Percentiles rank a stretch among this genome's conserved stretches.
Conservation (phyloP, 2,797 vertebrate genomes). For the Tenualosa ilisha region DNA sequence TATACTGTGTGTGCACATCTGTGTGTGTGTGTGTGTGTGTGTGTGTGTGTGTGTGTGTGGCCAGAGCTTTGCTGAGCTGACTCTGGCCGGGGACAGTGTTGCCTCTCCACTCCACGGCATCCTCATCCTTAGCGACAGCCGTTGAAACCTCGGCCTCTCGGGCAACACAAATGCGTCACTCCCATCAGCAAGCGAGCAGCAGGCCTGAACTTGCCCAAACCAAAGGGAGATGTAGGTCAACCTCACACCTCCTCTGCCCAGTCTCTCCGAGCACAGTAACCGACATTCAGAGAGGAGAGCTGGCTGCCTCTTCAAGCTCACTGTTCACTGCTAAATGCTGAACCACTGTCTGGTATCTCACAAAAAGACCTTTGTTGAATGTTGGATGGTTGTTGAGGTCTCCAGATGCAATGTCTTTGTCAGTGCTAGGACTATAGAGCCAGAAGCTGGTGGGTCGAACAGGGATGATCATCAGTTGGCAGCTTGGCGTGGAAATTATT, state of each 20-base stretch:
- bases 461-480: background rate
- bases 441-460: background rate
- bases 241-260: slow-evolving; percentile 32
- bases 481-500: background rate
- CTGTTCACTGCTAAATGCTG: background rate
- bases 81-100: slow-evolving; percentile 20
- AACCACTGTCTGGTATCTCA: background rate
- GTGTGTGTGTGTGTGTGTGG: background rate
- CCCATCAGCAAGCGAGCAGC: slow-evolving; percentile 20
- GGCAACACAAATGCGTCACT: slow-evolving; percentile 31
- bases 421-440: background rate
- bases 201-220: background rate
- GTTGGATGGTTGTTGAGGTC: background rate
- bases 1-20: background rate
- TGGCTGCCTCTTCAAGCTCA: background rate
- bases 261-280: slow-evolving; percentile 46
- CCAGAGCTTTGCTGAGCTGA: background rate
- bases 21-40: background rate
- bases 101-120: slow-evolving; percentile 16
- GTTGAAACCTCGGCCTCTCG: slow-evolving; percentile 35
- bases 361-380: background rate
- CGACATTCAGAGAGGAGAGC: slow-evolving; percentile 28
- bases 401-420: background rate
- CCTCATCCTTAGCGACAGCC: slow-evolving; percentile 9
- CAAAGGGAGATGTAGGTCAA: slow-evolving; percentile 16